Base-by-base conservation (phyloP, 2,113 vertebrate species). In the Salminus brasiliensis region DNA sequence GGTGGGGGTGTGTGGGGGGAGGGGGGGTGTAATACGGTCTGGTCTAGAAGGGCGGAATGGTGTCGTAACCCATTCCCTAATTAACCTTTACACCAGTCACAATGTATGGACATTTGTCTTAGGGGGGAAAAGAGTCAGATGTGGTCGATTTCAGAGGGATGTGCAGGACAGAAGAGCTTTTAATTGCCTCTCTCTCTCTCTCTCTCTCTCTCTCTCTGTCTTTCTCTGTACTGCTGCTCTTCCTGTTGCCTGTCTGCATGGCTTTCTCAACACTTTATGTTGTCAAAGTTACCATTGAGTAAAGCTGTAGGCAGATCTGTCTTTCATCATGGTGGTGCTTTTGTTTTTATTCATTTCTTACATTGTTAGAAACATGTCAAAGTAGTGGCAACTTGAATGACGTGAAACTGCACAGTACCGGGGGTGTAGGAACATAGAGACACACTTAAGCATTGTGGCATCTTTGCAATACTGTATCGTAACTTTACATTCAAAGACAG, bases 201-300 rank as follows among this genome's bases (percentile, higher is more conserved):
- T 30, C 63, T 65, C 15, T 53, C 29, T 65, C 39, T 57, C 55
- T 25, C 53, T 65, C 72, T 68, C 25, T 79, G 23, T 52, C 52
- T 13, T 66, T 43, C 71, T 21, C 85, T 80, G 70, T 81, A 84
- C 81, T 81, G 84, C 85, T 63, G 72, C 83, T 79, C 80, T 63
- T 68, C 76, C 81, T 34, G 36, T 59, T 59, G 30, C 49, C 27
- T 55, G 16, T 4, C 45, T 23, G 43, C 12, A 34, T 43, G 34
- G 25, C 13, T 12, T 52, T 52, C 11, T 57, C 32, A 16, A 27
- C 36, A 53, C 11, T 3, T 11, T 29, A 5, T 63, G 43, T 1
- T 2, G 60, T 49, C 6, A 25, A 45, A 34, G 32, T 21, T 23
- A 65, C 27, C 13, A 62, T 10, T 18, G 16, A 63, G 18, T n/a